phyloP scores from a whole-genome alignment of 2,797 vertebrate genomes.

The Loris lydekkerianus region DNA sequence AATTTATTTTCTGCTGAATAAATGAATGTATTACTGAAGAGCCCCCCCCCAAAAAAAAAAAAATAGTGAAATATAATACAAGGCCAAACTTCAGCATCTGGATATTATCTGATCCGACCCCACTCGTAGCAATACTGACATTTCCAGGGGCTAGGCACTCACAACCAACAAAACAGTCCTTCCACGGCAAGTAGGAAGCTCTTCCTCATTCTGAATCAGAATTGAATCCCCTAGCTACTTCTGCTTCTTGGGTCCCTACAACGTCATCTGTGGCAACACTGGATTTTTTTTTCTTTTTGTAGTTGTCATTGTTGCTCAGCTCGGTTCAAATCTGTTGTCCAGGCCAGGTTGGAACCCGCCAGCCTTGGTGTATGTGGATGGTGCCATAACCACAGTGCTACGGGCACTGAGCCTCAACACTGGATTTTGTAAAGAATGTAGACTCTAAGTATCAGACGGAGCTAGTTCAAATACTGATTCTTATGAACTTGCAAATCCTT shows the following conservation, averaged over 20 bases:
- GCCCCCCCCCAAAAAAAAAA: neutral
- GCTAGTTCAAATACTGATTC: neutral
- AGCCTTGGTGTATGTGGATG: no score
- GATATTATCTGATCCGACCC: constrained; percentile 52
- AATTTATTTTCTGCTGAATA: constrained; percentile 81
- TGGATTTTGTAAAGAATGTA: no score
- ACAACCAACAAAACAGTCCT: neutral
- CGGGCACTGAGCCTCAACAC: no score
- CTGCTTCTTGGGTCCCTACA: neutral
- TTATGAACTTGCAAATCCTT: neutral
- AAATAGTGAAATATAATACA: constrained; percentile 57
- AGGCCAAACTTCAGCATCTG: constrained; percentile 72
- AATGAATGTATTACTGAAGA: constrained; percentile 75
- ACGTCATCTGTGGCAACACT: neutral
- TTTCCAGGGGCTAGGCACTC: neutral
- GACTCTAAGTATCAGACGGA: no score
- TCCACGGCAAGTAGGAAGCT: neutral
- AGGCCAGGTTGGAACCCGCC: no score
- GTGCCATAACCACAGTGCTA: no score
- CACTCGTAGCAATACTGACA: constrained; percentile 11
- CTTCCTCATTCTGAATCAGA: constrained; percentile 15
- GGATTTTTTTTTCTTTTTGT: neutral
- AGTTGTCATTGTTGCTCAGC: no score
- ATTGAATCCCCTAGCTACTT: neutral
- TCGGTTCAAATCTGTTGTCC: no score